Conservation (phyloP, 2,888 invertebrate genomes). For the Gastrophysa polygoni region DNA sequence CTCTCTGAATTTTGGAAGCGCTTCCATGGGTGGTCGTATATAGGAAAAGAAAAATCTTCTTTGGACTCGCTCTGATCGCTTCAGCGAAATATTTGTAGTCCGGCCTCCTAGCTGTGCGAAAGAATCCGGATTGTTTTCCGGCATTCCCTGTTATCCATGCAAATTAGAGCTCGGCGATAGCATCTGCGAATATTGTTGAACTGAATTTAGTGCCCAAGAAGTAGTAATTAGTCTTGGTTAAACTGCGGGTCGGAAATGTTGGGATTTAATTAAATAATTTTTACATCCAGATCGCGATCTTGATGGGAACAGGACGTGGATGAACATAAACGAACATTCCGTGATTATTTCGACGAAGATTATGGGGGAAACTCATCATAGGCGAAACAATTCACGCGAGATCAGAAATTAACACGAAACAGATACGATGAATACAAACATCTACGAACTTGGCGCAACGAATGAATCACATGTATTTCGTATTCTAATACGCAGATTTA, state of each 20-base stretch:
- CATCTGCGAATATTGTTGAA: slow-evolving; percentile 17
- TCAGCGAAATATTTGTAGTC: too few relatives aligned
- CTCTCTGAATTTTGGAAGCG: too few relatives aligned
- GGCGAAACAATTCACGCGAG: too few relatives aligned
- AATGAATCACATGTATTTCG: too few relatives aligned
- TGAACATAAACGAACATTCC: neutral
- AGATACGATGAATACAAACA: too few relatives aligned
- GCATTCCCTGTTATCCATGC: slow-evolving; percentile 10
- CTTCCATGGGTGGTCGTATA: too few relatives aligned
- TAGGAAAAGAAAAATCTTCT: too few relatives aligned
- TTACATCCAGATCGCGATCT: neutral
- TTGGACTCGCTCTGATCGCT: too few relatives aligned
- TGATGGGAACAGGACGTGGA: neutral
- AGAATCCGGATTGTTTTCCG: slow-evolving; percentile 9
- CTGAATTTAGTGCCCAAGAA: slow-evolving; percentile 9
- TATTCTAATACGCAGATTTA: too few relatives aligned
- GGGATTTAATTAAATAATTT: slow-evolving; percentile 16
- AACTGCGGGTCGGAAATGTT: slow-evolving; percentile 7
- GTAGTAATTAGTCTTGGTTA: slow-evolving; percentile 13
- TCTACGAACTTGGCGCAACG: too few relatives aligned
- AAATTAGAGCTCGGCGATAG: slow-evolving; percentile 12
- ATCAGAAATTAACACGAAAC: too few relatives aligned
- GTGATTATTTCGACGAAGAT: neutral
- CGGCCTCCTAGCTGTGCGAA: neutral
- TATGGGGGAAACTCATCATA: neutral